phyloP scores from a whole-genome alignment of 2,888 invertebrate species.

The Brachypterus glaber region DNA sequence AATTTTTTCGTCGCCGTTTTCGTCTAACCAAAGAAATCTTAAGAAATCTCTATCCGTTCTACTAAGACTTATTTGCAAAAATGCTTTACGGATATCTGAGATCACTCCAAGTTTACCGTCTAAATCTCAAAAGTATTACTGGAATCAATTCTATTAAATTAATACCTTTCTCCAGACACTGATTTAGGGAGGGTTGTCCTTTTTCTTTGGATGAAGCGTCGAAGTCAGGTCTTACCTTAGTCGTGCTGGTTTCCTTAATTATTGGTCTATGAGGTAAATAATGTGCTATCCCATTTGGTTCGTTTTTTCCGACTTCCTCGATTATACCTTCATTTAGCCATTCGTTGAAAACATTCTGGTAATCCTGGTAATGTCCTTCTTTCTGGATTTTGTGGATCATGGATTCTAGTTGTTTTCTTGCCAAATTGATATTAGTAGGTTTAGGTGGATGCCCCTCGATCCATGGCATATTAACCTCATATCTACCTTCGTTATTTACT shows the following conservation, averaged over 20 bases:
- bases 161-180: conserved; percentile 19
- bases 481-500: conserved; percentile 20
- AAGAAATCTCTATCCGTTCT: conserved; percentile 25
- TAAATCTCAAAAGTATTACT: conserved; percentile 17
- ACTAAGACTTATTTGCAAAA: conserved; percentile 26
- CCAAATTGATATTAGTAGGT: conserved; percentile 16
- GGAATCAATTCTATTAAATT: conserved; percentile 17
- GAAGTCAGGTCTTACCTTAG: conserved; percentile 23
- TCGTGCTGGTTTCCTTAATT: conserved; percentile 17
- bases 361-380: conserved; percentile 10
- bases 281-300: too few species aligned
- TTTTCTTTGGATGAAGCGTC: conserved; percentile 24
- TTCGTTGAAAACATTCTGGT: conserved; percentile 21
- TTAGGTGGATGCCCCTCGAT: conserved; percentile 19
- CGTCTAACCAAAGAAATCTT: conserved; percentile 24
- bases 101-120: conserved; percentile 19
- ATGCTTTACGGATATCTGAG: conserved; percentile 28
- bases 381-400: conserved; percentile 13
- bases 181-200: conserved; percentile 22
- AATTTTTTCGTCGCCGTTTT: conserved; percentile 10
- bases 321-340: conserved; percentile 26
- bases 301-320: conserved; percentile 12
- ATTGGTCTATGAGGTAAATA: conserved; percentile 5
- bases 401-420: conserved; percentile 14
- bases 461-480: conserved; percentile 25